A percentile compares a stretch with the other conserved stretches of the same genome.
phyloP scores from a whole-genome alignment of 2,113 vertebrate genomes.

The Trochalopteron elliotii region DNA sequence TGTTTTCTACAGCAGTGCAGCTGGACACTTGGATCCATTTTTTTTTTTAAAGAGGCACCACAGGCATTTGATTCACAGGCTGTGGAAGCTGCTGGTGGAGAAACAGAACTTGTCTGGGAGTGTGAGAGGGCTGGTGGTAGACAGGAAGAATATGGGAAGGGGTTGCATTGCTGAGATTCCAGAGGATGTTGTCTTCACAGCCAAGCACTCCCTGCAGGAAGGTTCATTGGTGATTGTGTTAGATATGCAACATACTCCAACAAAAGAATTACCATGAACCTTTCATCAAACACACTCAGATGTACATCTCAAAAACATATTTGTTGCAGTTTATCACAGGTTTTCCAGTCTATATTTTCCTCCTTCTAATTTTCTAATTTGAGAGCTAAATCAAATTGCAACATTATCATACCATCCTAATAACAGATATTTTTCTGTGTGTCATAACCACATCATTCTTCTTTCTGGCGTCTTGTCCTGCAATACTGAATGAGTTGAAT shows the following conservation, averaged over 20 bases:
- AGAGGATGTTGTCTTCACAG: not conserved
- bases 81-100: not conserved
- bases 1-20: not conserved
- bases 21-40: not conserved
- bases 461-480: not conserved
- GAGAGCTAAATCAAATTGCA: not conserved
- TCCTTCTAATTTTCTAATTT: not conserved
- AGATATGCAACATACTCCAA: not conserved
- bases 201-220: not conserved
- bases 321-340: not conserved
- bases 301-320: not conserved
- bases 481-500: not conserved
- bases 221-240: accelerated
- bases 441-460: not conserved
- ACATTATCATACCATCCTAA: not conserved
- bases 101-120: not conserved
- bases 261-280: not conserved
- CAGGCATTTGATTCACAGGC: not conserved
- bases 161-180: not conserved
- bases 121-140: no score
- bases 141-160: not conserved
- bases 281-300: not conserved
- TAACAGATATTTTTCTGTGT: not conserved
- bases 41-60: not conserved
- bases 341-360: not conserved